phyloP scores from a whole-genome alignment of 23 tunicate species.

The Trididemnum clinides region DNA sequence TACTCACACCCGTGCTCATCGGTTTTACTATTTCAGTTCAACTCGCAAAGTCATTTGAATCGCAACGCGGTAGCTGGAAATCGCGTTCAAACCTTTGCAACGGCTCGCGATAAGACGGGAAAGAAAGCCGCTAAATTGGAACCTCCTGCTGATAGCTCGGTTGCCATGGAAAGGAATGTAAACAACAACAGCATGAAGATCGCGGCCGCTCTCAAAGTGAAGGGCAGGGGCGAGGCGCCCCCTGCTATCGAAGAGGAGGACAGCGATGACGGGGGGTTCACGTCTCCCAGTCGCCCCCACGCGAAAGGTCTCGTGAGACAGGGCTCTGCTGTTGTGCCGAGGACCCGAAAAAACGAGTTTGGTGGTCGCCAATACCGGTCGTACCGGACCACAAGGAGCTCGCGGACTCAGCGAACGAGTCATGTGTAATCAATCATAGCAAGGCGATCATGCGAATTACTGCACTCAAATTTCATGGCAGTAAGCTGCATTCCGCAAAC shows the following conservation, averaged over 20 bases:
- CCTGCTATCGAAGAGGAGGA: conserved; percentile 4
- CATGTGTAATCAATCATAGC: conserved; percentile 25
- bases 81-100: background rate
- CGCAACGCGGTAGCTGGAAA: conserved; percentile 14
- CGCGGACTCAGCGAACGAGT: conserved; percentile 49
- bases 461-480: no score
- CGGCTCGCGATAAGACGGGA: background rate
- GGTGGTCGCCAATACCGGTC: conserved; percentile 60
- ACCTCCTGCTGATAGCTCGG: background rate
- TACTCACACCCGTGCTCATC: no score
- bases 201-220: conserved; percentile 36
- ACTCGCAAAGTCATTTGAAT: conserved; percentile 57
- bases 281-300: conserved; percentile 46
- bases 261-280: conserved; percentile 69
- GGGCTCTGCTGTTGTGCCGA: conserved; percentile 45
- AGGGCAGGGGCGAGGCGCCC: background rate
- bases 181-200: conserved; percentile 64
- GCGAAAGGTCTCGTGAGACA: conserved; percentile 58
- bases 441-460: background rate
- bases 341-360: background rate
- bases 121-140: background rate
- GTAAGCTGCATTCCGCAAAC: no score
- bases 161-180: conserved; percentile 17
- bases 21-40: conserved; percentile 69
- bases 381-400: conserved; percentile 7